These are phyloP conservation scores for Sapayoa aenigma DNA, from an alignment of 2,113 vertebrate species.

Conservation along the genomic window DNA sequence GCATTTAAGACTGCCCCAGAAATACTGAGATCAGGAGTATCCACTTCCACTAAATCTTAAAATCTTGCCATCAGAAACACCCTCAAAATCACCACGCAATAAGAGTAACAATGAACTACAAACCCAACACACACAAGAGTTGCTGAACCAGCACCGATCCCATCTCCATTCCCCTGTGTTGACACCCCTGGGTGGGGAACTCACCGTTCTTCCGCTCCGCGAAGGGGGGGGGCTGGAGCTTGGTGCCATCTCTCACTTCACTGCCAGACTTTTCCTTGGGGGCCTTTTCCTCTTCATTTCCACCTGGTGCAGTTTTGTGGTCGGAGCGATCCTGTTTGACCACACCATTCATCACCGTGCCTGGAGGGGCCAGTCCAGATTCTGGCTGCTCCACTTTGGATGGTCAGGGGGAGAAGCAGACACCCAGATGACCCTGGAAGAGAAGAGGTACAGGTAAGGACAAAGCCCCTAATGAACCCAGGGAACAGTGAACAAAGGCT, in stretches of 20 bases:
- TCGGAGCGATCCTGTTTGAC: conserved; percentile 37
- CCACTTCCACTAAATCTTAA: background rate
- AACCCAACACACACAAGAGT: fast-evolving
- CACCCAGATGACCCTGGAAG: background rate
- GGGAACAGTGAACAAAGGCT: background rate
- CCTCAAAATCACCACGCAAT: background rate
- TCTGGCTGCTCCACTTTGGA: conserved; percentile 52
- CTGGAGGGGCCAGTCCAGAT: background rate
- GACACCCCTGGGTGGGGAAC: background rate
- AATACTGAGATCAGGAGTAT: background rate
- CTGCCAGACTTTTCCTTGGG: conserved; percentile 14
- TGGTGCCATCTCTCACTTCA: conserved; percentile 45
- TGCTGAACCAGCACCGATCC: background rate
- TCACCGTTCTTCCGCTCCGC: conserved; percentile 64
- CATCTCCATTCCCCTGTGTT: background rate
- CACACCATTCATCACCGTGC: conserved; percentile 74
- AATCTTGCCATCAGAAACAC: background rate
- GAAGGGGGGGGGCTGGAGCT: conserved; percentile 53
- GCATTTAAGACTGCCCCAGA: background rate
- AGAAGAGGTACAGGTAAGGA: background rate
- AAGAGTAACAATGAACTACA: background rate
- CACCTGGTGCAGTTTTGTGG: conserved; percentile 7
- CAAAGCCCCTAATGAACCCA: background rate
- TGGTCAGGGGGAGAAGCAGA: conserved; percentile 7
- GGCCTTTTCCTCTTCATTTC: conserved; percentile 55